Evolutionary conservation across 2,797 vertebrate genomes (phyloP).

Genomic region (Coregonus ussuriensis): DNA sequence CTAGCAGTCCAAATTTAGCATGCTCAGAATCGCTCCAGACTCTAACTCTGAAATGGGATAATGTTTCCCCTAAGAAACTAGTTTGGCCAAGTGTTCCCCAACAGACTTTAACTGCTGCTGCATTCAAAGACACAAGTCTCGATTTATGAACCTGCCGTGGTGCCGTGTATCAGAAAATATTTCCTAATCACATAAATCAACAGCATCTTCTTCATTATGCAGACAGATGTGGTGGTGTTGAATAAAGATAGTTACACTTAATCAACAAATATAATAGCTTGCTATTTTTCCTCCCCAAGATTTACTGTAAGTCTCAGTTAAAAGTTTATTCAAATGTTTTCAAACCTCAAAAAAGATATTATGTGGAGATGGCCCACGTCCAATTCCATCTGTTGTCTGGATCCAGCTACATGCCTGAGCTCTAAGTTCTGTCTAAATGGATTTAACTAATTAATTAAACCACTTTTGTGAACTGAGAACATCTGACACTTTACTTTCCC

Average conservation of each 20-base stretch:
- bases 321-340: not conserved
- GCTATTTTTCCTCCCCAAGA: not conserved
- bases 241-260: not conserved
- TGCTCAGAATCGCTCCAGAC: not conserved
- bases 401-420: not conserved
- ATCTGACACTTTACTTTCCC: not conserved
- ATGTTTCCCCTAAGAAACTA: not conserved
- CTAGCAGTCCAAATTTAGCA: not conserved
- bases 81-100: not conserved
- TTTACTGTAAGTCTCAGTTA: not conserved
- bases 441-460: not conserved
- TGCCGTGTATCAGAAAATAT: not conserved
- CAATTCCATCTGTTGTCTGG: too few species aligned
- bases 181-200: constrained; percentile 2
- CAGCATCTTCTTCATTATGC: not conserved
- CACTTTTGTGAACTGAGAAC: not conserved
- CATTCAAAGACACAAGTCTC: not conserved
- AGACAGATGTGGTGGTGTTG: not conserved
- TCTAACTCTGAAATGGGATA: not conserved
- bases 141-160: not conserved
- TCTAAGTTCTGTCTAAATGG: not conserved
- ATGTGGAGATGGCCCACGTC: too few species aligned
- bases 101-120: not conserved
- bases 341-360: not conserved
- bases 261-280: not conserved